A percentile compares a stretch with the other conserved stretches of the same genome.
Conservation (phyloP, 2,797 vertebrate species). For the Anguilla marmorata region DNA sequence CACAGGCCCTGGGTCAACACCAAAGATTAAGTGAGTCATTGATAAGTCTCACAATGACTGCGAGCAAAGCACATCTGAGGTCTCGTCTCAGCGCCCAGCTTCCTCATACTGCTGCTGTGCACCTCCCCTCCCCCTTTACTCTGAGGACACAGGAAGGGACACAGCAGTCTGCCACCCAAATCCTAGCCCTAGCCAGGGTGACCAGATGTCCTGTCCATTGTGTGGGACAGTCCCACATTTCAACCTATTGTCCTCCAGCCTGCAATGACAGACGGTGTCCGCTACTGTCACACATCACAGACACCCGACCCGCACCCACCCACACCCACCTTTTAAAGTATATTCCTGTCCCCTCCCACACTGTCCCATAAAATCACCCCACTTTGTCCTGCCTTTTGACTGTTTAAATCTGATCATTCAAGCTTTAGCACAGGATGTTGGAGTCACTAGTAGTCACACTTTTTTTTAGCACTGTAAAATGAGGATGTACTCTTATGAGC, state of each 20-base stretch:
- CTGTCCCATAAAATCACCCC: too few species aligned
- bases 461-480: constrained; percentile 19
- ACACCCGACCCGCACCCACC: background rate
- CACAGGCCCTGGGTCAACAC: constrained; percentile 43
- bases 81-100: background rate
- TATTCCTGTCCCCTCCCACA: too few species aligned
- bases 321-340: background rate
- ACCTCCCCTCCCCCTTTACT: background rate
- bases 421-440: background rate
- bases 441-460: background rate
- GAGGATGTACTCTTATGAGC: constrained; percentile 33
- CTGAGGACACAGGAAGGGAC: background rate
- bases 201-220: background rate
- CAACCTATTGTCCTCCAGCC: background rate
- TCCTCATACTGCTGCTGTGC: background rate
- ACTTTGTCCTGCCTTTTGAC: too few species aligned
- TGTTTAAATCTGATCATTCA: background rate
- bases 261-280: background rate
- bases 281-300: background rate
- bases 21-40: constrained; percentile 47
- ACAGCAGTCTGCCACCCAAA: background rate
- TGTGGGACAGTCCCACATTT: background rate
- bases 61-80: background rate
- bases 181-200: background rate
- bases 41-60: constrained; percentile 25